Evolutionary conservation across 1,140 invertebrate genomes (phyloP), one percentile per base, ranked within the genome.

Genomic region (Artemia franciscana): DNA sequence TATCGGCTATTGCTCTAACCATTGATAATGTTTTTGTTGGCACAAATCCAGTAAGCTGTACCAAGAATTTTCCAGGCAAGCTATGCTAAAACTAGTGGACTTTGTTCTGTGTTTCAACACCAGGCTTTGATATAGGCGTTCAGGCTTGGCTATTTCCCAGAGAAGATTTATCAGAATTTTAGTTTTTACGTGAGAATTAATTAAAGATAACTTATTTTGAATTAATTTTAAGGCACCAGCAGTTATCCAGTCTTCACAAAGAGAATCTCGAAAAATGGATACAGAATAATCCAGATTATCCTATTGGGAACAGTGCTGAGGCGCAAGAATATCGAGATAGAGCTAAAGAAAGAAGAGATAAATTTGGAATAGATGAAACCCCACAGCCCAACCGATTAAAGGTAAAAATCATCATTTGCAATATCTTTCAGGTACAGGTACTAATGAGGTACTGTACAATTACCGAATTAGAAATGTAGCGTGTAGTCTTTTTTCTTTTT

Each of bases 241-340:
- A 92, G 65, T 76, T 96, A 64, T 98, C 94, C 2, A 87, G 94
- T 65, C 77, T 99, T 28, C 95, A 99, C 69, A 95, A 94, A 71
- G 85, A 91, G 70, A 97, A 96, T 74, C 71, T 95, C 24, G 83
- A 84, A 66, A 80, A 79, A 61, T 81, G 76, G 76, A 81, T 78
- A 67, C 77, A 78, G 0, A 74, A 77, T 58, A 76, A 76, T 75
- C 77, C 75, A 65, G 77, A 71, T 62, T 72, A 74, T 58, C 69
- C 64, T 74, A 75, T 65, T 73, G 73, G 73, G 60, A 64, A 60
- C 21, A 57, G 62, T n/a, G 39, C 66, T 65, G 60, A 71, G 66
- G 67, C 68, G 64, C 51, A 68, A 57, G 81, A 80, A 63, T 92
- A 98, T 72, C 78, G 95, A 64, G 95, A 99, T 73, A 77, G 95